Conservation (phyloP, 2,113 vertebrate genomes). For the mouse (Mus musculus) region GRCm39 chr5:63851001-63851500, state of each 20-base stretch:
- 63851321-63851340: no score
- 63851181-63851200: background rate
- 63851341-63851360: background rate
- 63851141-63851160: background rate
- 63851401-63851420: slow-evolving; percentile 95
- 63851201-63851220: background rate
- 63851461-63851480: slow-evolving; percentile 96
- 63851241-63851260: background rate
- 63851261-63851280: background rate
- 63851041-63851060: background rate
- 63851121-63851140: background rate
- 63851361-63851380: background rate
- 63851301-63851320: background rate
- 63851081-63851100: background rate
- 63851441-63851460: slow-evolving; percentile 95
- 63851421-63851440: slow-evolving; percentile 95
- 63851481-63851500: slow-evolving; percentile 95
- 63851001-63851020: background rate
- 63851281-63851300: no score
- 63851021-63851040: slow-evolving; percentile 7
- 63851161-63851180: background rate
- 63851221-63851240: background rate
- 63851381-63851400: slow-evolving; percentile 87
- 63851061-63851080: slow-evolving; percentile 31
- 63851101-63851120: background rate